A percentile compares a stretch with the other conserved stretches of the same genome.
Evolutionary conservation across 2,888 invertebrate genomes (phyloP).

Genomic region (Asteroscopus sphinx): DNA sequence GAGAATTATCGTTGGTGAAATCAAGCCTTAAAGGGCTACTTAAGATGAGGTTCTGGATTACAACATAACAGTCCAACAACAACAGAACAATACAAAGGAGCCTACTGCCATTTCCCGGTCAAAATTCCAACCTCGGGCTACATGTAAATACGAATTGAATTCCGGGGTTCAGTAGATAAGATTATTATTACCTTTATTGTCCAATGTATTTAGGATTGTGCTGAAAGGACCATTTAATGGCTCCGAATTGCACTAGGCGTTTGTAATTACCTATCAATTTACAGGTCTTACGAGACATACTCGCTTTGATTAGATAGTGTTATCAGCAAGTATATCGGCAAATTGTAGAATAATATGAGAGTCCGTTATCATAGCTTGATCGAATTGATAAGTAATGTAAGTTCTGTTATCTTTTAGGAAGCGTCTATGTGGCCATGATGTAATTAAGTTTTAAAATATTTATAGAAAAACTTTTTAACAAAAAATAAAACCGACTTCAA

Average conservation of each 20-base stretch:
- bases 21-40: too few species aligned
- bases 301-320: constrained; percentile 52
- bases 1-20: too few species aligned
- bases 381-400: constrained; percentile 36
- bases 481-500: too few species aligned
- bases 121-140: too few species aligned
- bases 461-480: constrained; percentile 6
- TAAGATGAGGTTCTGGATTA: too few species aligned
- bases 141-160: too few species aligned
- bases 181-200: too few species aligned
- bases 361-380: constrained; percentile 34
- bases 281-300: constrained; percentile 23
- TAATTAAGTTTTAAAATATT: constrained; percentile 15
- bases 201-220: not conserved
- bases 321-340: constrained; percentile 55
- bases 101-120: too few species aligned
- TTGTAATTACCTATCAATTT: constrained; percentile 36
- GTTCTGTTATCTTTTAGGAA: constrained; percentile 45
- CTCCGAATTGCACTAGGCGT: constrained; percentile 5
- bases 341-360: constrained; percentile 60
- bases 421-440: constrained; percentile 13
- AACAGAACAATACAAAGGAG: too few species aligned
- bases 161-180: too few species aligned
- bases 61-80: too few species aligned
- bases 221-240: not conserved